Percentiles rank a stretch among this genome's conserved stretches.
Conservation (phyloP, 2,888 invertebrate species). For the Sclerodermus sp. region DNA sequence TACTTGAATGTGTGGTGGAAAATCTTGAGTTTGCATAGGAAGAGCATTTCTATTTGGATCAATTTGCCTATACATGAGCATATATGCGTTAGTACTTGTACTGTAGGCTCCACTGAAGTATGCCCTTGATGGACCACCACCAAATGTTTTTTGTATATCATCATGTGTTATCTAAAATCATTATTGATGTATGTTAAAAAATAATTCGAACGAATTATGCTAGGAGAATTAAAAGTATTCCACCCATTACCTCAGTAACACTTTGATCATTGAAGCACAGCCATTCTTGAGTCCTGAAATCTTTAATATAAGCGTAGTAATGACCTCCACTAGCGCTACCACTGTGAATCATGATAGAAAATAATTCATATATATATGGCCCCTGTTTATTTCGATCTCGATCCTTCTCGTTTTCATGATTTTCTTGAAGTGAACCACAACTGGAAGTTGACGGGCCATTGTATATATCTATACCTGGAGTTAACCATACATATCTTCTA, state of each 20-base stretch:
- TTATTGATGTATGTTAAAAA: neutral
- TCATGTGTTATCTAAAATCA: slow-evolving; percentile 70
- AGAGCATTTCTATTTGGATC: slow-evolving; percentile 66
- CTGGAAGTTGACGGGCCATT: slow-evolving; percentile 53
- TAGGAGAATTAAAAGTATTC: too few relatives aligned
- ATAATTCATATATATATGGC: slow-evolving; percentile 81
- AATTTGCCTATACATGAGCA: slow-evolving; percentile 86
- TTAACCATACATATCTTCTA: slow-evolving; percentile 6
- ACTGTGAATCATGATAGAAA: slow-evolving; percentile 90
- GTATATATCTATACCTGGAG: slow-evolving; percentile 65
- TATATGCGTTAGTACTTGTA: slow-evolving; percentile 85
- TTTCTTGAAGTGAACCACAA: slow-evolving; percentile 49
- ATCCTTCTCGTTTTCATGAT: slow-evolving; percentile 62
- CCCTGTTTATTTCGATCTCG: slow-evolving; percentile 60
- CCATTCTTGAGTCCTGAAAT: slow-evolving; percentile 75
- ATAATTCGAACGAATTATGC: too few relatives aligned
- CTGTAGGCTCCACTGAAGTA: slow-evolving; percentile 76
- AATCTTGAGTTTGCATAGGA: slow-evolving; percentile 69
- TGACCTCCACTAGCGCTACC: slow-evolving; percentile 90
- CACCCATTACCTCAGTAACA: slow-evolving; percentile 66
- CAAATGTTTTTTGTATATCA: slow-evolving; percentile 81
- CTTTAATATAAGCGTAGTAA: slow-evolving; percentile 90
- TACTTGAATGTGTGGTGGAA: slow-evolving; percentile 73
- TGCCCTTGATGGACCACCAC: slow-evolving; percentile 68
- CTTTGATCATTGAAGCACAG: slow-evolving; percentile 87